Conservation (phyloP, 2,113 vertebrate genomes). For the Lepidothrix coronata region DNA sequence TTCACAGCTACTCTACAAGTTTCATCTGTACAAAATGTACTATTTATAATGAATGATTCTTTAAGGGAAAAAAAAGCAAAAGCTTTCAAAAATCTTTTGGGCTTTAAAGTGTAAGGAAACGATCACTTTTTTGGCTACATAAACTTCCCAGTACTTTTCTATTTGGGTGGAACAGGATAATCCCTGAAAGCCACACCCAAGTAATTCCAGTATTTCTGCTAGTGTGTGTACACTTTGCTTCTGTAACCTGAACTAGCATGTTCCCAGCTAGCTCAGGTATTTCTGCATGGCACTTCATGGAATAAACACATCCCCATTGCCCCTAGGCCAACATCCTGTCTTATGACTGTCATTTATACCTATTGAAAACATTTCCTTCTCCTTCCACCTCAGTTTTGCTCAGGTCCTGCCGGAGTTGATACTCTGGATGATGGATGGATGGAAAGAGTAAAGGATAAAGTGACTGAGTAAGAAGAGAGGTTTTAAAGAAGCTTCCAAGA, state of each 20-base stretch:
- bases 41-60: background rate
- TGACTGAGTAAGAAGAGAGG: background rate
- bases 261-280: conserved; percentile 33
- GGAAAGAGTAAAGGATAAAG: background rate
- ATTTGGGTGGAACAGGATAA: conserved; percentile 49
- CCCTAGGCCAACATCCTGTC: background rate
- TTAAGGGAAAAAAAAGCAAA: background rate
- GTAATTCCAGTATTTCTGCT: conserved; percentile 60
- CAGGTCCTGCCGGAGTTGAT: background rate
- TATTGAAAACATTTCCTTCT: background rate
- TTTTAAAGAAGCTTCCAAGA: background rate
- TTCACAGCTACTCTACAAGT: background rate
- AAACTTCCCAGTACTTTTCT: background rate
- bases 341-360: background rate
- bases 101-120: background rate
- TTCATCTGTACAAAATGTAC: background rate
- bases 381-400: background rate
- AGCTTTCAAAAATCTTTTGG: background rate
- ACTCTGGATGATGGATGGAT: background rate
- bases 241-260: conserved; percentile 58
- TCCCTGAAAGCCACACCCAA: conserved; percentile 40
- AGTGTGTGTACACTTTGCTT: conserved; percentile 17
- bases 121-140: background rate
- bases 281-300: conserved; percentile 9
- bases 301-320: background rate